Evolutionary conservation across 2,888 invertebrate species (phyloP).

Genomic region (Abscondita cerata): DNA sequence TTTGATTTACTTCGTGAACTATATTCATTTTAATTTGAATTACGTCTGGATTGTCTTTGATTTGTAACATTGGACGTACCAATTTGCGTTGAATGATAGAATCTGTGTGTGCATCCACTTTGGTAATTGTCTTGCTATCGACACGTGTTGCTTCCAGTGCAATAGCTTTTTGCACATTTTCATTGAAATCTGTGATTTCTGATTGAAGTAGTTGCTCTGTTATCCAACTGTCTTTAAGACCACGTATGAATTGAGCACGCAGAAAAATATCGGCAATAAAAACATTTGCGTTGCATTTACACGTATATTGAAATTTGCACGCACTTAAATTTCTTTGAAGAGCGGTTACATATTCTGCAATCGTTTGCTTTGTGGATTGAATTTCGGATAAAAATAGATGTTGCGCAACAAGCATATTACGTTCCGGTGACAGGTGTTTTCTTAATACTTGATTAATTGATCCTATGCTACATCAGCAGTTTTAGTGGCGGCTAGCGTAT

Average conservation of each 20-base stretch:
- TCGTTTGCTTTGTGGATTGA: constrained; percentile 2
- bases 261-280: constrained; percentile 7
- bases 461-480: constrained; percentile 2
- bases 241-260: constrained; percentile 8
- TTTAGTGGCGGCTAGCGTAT: background rate
- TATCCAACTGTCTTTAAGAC: constrained; percentile 9
- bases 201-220: constrained; percentile 12
- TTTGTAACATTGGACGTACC: background rate
- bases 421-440: constrained; percentile 7
- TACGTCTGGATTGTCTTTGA: constrained; percentile 6
- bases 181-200: constrained; percentile 4
- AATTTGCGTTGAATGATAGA: constrained; percentile 10
- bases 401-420: constrained; percentile 4
- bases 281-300: background rate
- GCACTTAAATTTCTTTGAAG: background rate
- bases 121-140: constrained; percentile 4
- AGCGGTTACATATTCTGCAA: constrained; percentile 7
- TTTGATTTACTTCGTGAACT: background rate
- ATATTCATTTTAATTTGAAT: background rate
- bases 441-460: constrained; percentile 1
- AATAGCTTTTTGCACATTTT: constrained; percentile 9
- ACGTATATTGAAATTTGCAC: constrained; percentile 4
- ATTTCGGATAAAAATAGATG: constrained; percentile 5
- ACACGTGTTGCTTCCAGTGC: constrained; percentile 5
- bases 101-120: constrained; percentile 7